Evolutionary conservation across 2,888 invertebrate species (phyloP).

Genomic region (Aphelenchoides bicaudatus): DNA sequence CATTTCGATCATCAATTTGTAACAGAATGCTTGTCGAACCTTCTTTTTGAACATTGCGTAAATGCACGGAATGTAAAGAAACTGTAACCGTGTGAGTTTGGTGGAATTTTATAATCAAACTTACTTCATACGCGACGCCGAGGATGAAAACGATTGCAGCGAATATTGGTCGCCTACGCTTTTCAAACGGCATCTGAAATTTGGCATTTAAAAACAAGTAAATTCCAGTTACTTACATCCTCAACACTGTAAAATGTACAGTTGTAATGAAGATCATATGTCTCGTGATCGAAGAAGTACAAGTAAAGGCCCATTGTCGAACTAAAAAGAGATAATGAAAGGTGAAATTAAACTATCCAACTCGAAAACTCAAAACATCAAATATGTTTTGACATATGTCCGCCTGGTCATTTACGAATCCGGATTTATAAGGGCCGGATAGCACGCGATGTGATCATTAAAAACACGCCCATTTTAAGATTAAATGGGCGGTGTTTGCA

Average conservation of each 20-base stretch:
- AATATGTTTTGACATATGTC: too few relatives aligned
- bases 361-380: too few relatives aligned
- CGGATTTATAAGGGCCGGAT: too few relatives aligned
- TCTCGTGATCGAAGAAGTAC: slow-evolving; percentile 18
- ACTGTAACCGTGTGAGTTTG: neutral
- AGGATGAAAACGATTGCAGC: slow-evolving; percentile 2
- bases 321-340: neutral
- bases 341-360: too few relatives aligned
- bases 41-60: slow-evolving; percentile 18
- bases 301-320: slow-evolving; percentile 4
- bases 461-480: too few relatives aligned
- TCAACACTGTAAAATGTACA: slow-evolving; percentile 10
- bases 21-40: neutral
- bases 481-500: too few relatives aligned
- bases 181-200: slow-evolving; percentile 15
- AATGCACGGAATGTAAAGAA: slow-evolving; percentile 13
- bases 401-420: too few relatives aligned
- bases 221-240: too few relatives aligned
- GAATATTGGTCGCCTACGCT: neutral
- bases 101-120: neutral
- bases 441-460: too few relatives aligned
- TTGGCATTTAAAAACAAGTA: too few relatives aligned
- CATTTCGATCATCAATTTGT: slow-evolving; percentile 19
- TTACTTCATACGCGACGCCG: neutral
- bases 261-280: slow-evolving; percentile 15